These are phyloP conservation scores for Saimiri boliviensis DNA, from an alignment of 2,113 vertebrate species.

Conservation along the genomic window DNA sequence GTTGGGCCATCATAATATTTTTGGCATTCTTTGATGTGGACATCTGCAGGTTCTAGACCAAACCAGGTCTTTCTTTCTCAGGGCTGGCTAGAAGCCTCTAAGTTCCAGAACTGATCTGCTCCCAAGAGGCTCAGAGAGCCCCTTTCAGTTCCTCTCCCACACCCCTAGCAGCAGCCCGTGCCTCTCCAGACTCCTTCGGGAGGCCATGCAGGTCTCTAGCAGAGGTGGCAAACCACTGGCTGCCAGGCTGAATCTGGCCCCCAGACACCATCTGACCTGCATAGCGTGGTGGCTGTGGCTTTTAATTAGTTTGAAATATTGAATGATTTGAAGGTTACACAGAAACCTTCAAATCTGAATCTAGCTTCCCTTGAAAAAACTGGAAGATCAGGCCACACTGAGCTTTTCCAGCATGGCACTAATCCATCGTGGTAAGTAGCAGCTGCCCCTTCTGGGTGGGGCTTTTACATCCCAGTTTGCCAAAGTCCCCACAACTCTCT, in stretches of 20 bases:
- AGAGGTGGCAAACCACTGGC: not conserved
- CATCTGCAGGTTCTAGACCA: not conserved
- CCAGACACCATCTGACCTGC: not conserved
- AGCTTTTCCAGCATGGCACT: no score
- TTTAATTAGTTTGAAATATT: not conserved
- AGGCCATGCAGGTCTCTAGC: not conserved
- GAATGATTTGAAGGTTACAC: not conserved
- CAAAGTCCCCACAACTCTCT: not conserved
- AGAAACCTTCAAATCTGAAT: not conserved
- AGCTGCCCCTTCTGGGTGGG: not conserved
- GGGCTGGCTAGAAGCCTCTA: not conserved
- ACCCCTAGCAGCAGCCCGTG: not conserved
- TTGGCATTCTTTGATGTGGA: not conserved
- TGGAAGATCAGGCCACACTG: not conserved
- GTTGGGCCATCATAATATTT: not conserved
- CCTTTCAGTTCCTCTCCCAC: not conserved
- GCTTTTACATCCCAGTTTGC: not conserved
- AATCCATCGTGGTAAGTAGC: not conserved
- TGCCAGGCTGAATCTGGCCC: not conserved
- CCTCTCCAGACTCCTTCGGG: not conserved
- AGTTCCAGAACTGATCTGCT: not conserved
- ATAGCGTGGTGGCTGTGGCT: not conserved
- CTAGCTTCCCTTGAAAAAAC: not conserved
- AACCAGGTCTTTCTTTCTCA: not conserved
- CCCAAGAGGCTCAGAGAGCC: not conserved